Evolutionary conservation across 2,888 invertebrate genomes (phyloP).

Genomic region (Allophyes oxyacanthae): DNA sequence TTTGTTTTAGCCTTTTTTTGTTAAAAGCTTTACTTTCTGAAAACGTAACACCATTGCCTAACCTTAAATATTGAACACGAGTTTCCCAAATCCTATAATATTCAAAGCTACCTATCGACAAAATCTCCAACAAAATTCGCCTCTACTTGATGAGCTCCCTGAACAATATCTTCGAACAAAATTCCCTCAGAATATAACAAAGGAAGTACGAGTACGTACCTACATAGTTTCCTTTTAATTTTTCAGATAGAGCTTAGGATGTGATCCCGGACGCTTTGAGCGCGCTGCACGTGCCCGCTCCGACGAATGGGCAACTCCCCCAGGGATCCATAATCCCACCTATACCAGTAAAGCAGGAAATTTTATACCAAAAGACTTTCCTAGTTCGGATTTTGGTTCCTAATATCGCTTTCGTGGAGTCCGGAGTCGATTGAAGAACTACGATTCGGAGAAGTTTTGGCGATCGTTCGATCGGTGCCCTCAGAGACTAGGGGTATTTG

Average conservation of each 20-base stretch:
- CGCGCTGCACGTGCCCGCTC: constrained; percentile 60
- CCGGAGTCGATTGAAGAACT: constrained; percentile 41
- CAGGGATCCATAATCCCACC: constrained; percentile 63
- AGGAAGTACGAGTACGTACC: constrained; percentile 13
- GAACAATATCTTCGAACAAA: constrained; percentile 38
- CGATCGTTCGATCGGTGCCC: constrained; percentile 34
- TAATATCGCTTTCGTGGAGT: constrained; percentile 46
- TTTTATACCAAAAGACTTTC: constrained; percentile 54
- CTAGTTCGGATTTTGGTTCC: constrained; percentile 43
- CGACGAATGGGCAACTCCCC: constrained; percentile 54
- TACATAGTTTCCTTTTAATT: constrained; percentile 65
- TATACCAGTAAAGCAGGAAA: constrained; percentile 53
- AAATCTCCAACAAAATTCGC: constrained; percentile 12
- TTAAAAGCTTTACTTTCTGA: no score
- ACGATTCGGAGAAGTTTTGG: constrained; percentile 34
- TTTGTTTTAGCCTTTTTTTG: no score
- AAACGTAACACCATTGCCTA: no score
- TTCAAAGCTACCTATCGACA: constrained; percentile 10
- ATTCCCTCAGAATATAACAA: constrained; percentile 35
- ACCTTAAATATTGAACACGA: no score
- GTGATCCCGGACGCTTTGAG: constrained; percentile 63
- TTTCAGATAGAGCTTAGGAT: constrained; percentile 62
- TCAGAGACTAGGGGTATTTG: constrained; percentile 41
- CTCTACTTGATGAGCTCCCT: constrained; percentile 27
- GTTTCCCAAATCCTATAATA: constrained; percentile 6